These are phyloP conservation scores for Drosophila rhopaloa DNA, from an alignment of 1,140 invertebrate species.

Conservation along the genomic window DNA sequence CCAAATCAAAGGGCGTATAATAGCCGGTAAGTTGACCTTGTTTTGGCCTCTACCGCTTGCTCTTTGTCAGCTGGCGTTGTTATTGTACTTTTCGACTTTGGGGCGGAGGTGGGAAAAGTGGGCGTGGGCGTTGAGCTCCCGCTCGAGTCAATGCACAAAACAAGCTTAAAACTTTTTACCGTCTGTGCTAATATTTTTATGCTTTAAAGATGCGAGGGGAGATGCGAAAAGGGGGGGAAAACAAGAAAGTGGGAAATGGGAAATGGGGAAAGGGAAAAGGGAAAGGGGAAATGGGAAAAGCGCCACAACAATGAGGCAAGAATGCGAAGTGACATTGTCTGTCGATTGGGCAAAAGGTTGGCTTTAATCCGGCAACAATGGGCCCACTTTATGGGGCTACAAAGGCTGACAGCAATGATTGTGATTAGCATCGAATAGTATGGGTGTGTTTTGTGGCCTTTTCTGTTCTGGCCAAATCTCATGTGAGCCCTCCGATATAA, in stretches of 20 bases:
- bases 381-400: slow-evolving; percentile 49
- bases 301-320: slow-evolving; percentile 6
- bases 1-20: not conserved
- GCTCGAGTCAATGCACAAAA: slow-evolving; percentile 33
- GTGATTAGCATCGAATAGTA: slow-evolving; percentile 32
- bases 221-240: slow-evolving; percentile 2
- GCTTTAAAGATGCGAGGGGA: slow-evolving; percentile 9
- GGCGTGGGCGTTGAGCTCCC: slow-evolving; percentile 11
- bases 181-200: slow-evolving; percentile 73
- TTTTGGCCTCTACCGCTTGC: slow-evolving; percentile 8
- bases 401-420: slow-evolving; percentile 50
- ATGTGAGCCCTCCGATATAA: slow-evolving; percentile 6
- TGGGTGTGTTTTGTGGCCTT: not conserved
- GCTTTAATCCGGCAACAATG: slow-evolving; percentile 48
- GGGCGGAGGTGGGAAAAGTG: slow-evolving; percentile 4
- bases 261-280: not conserved
- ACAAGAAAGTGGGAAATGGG: not conserved
- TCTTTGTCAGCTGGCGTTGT: slow-evolving; percentile 23
- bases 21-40: not conserved
- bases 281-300: not conserved
- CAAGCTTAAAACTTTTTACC: slow-evolving; percentile 55
- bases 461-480: slow-evolving; percentile 12
- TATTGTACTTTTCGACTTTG: slow-evolving; percentile 11
- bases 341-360: slow-evolving; percentile 23
- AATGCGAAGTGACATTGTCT: slow-evolving; percentile 27